Evolutionary conservation across 2,888 invertebrate genomes (phyloP), one percentile per base, ranked within the genome.

Genomic region (Cephus rjabovi): DNA sequence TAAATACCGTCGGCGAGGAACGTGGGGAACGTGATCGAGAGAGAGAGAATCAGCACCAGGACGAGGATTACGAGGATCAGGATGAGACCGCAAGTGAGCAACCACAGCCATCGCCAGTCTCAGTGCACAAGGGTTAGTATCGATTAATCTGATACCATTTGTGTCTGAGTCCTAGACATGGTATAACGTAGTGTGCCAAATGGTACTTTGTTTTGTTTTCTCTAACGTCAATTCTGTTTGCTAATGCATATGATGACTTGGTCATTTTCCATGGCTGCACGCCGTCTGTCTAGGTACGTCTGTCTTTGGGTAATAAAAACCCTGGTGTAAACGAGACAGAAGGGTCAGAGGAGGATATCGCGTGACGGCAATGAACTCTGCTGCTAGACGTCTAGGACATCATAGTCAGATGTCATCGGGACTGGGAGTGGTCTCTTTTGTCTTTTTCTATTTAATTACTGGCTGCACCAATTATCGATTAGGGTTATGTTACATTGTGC

Each of bases 1-100:
- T 95, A 88, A 95, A 94, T 86, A 90, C 91, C 76, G 89, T 92
- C 4, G 92, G 93, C 34, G 92, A 91, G 68, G 90, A 91, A 75
- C 84, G 86, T 80, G 82, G 83, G 73, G 89, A 89, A 15, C 89
- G 88, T 30, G 34, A 37, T 12, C 74, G 87, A 84, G 88, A 90
- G 3, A 85, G 86, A 74, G 86, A 87, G 40, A 88, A 89, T 85
- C 86, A 89, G 74, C 87, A 87, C 78, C 87, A 85, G 76, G 86
- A 86, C 80, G 92, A 92, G 82, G 93, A 93, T 84, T 92, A 92
- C 83, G 91, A 92, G 81, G 93, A 93, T 84, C 92, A 92, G 80
- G 92, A 93, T 81, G 93, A 93, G 86, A 92, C 93, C 83, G 92
- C 92, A 79, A 91, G 89, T 81, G 90, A 90, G 75, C 87, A 86